phyloP scores from a whole-genome alignment of 2,113 vertebrate species.

The Gymnarchus niloticus region DNA sequence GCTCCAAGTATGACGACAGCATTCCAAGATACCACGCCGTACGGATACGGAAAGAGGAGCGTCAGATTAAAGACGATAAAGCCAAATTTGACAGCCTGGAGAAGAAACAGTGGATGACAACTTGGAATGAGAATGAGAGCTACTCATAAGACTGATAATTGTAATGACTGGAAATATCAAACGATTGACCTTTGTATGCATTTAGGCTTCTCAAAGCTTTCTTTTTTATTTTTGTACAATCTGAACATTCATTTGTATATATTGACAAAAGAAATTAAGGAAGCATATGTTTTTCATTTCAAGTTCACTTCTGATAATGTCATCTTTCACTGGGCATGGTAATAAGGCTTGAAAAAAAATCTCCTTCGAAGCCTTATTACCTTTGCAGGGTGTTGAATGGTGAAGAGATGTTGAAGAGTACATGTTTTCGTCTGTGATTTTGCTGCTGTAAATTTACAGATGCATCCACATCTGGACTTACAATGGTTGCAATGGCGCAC shows the following conservation, averaged over 20 bases:
- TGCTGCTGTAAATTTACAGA: conserved; percentile 4
- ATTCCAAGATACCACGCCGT: conserved; percentile 87
- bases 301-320: not conserved
- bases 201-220: conserved; percentile 1
- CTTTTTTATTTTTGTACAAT: conserved; percentile 36
- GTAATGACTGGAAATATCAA: conserved; percentile 14
- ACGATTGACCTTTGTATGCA: not conserved
- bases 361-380: not conserved
- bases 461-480: not conserved
- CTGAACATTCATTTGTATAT: conserved; percentile 32
- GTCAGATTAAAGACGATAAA: conserved; percentile 62
- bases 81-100: conserved; percentile 58
- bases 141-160: conserved; percentile 67
- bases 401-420: not conserved
- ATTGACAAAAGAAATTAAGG: conserved; percentile 10
- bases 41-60: conserved; percentile 81
- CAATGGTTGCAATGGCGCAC: not conserved
- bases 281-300: not conserved
- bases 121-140: conserved; percentile 83
- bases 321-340: conserved; percentile 18
- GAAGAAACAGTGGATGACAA: conserved; percentile 90
- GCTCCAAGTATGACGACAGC: conserved; percentile 81
- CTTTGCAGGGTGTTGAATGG: not conserved
- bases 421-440: not conserved
- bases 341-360: not conserved